phyloP scores from a whole-genome alignment of 1,140 invertebrate genomes.

The Wasmannia auropunctata region DNA sequence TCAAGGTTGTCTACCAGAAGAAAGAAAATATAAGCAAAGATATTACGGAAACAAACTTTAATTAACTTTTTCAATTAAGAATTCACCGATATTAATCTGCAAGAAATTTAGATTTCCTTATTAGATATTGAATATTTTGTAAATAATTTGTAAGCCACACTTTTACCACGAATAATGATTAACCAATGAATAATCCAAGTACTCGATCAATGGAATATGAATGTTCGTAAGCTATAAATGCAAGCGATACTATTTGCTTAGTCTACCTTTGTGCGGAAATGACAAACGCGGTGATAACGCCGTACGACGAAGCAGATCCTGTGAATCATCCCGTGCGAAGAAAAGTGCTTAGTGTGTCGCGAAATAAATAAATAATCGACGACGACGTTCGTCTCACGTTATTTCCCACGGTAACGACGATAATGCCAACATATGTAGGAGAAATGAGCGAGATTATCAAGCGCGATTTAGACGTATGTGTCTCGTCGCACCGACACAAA shows the following conservation, averaged over 20 bases:
- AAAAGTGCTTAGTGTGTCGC: conserved; percentile 26
- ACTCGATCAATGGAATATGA: neutral
- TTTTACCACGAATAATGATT: neutral
- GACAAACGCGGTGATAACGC: neutral
- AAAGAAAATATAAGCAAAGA: neutral
- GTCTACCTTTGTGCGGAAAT: neutral
- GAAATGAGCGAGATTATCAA: conserved; percentile 33
- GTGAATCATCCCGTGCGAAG: conserved; percentile 28
- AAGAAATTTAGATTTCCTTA: neutral
- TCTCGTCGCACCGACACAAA: neutral
- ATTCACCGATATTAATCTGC: neutral
- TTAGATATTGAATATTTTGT: neutral
- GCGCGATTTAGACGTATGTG: neutral
- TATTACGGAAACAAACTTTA: neutral
- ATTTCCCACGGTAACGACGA: conserved; percentile 34
- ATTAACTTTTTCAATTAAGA: neutral
- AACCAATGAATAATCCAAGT: neutral
- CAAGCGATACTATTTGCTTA: neutral
- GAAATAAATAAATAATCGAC: conserved; percentile 46
- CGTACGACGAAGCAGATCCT: neutral
- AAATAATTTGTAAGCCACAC: neutral
- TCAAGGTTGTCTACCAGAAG: neutral
- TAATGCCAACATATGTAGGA: neutral
- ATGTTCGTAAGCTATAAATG: neutral
- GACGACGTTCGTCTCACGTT: conserved; percentile 14